Base-by-base conservation (phyloP, 2,888 invertebrate genomes). In the Pollenia amentaria region DNA sequence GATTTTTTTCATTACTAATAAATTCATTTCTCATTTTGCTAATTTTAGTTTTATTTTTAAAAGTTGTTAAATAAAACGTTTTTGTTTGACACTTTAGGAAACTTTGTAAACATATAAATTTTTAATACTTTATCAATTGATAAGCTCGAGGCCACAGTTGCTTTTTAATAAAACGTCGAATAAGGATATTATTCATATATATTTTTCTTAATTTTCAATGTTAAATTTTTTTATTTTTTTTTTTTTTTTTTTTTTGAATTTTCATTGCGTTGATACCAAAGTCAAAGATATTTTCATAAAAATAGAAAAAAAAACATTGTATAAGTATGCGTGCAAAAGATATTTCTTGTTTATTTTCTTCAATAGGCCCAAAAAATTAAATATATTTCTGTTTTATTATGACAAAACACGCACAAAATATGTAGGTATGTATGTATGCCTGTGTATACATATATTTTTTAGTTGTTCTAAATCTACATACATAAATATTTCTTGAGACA, bases 131-230 rank as follows among this genome's bases (percentile, higher is more conserved):
- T n/a, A n/a, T n/a, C n/a, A n/a, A n/a, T n/a, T n/a, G n/a, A n/a
- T n/a, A n/a, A n/a, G n/a, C n/a, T n/a, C n/a, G n/a, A n/a, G n/a
- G n/a, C n/a, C n/a, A n/a, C n/a, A n/a, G n/a, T n/a, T n/a, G n/a
- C n/a, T n/a, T n/a, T n/a, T n/a, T n/a, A n/a, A n/a, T n/a, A n/a
- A n/a, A n/a, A n/a, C n/a, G n/a, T n/a, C n/a, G n/a, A n/a, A n/a
- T n/a, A n/a, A n/a, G n/a, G n/a, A n/a, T n/a, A n/a, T n/a, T n/a
- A n/a, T n/a, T n/a, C n/a, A n/a, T n/a, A n/a, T n/a, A n/a, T n/a
- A n/a, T n/a, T 14, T 70, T 70, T 38, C 42, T 46, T 67, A 46
- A 55, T 38, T 53, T 78, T 78, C 77, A 78, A 78, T 78, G 77
- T 57, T 78, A 69, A 57, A 57, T 42, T 14, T 44, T 42, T 46